Base-by-base conservation (phyloP, 2,888 invertebrate species). In the Cheilosia soror region DNA sequence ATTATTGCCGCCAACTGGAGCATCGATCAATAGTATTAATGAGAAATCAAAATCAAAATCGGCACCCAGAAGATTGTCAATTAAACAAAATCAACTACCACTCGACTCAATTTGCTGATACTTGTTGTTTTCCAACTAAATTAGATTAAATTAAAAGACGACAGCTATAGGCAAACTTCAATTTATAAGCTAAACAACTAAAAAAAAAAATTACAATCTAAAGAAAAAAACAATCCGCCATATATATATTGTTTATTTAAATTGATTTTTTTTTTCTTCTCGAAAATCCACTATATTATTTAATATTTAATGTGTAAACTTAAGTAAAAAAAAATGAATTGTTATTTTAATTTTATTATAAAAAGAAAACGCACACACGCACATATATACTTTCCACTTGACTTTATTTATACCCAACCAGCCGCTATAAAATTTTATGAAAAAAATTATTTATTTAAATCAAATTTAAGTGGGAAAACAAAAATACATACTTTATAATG, bases 61-160 rank as follows among this genome's bases (percentile, higher is more conserved):
- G 31, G 89, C 90, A 87, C 87, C 90, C 15, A 89, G 92, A 66
- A 90, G 92, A 80, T 89, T 92, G 87, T 92, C 92, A 88, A 91
- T 92, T 86, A 92, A 92, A 88, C 91, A 91, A 88, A 92, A 92
- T 88, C 90, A 90, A 89, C 89, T 92, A 88, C 91, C 92, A 79
- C 89, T 91, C 69, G 92, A 92, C 89, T 92, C 92, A 88, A 90
- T 92, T 88, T 92, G 92, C 90, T 92, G 91, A 92, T 91, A 91
- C 90, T 90, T 90, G 84, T 90, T 90, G 85, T 72, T 80, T 76
- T 58, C 72, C 66, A 81, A 47, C n/a, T 79, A 58, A 66, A 53
- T 42, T 72, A 84, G 75, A 60, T 20, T 42, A 58, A 84, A 53
- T 60, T 47, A 62, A 51, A 72, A 58, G 37, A 49, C 15, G 33